Evolutionary conservation across 1,140 invertebrate genomes (phyloP).

Genomic region (Calliphora vicina): DNA sequence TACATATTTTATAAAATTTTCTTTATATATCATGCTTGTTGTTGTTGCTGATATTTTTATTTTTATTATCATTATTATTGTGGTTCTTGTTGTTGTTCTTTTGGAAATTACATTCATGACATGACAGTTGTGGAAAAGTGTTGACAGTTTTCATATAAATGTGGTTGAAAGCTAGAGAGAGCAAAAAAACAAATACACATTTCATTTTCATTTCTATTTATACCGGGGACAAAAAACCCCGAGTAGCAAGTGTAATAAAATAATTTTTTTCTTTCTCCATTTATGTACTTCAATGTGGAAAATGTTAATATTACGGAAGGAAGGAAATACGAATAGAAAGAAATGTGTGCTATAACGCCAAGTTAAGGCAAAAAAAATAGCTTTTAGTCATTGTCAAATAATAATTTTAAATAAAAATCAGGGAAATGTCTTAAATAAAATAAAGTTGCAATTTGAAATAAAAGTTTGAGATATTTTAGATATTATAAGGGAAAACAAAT

Average conservation of each 20-base stretch:
- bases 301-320: background rate
- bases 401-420: background rate
- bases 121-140: conserved; percentile 28
- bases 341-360: background rate
- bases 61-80: background rate
- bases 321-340: background rate
- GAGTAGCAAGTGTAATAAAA: background rate
- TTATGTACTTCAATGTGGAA: too few species aligned
- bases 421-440: background rate
- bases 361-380: too few species aligned
- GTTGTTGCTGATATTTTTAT: background rate
- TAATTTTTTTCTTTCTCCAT: too few species aligned
- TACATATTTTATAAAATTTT: conserved; percentile 14
- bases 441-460: background rate
- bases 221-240: background rate
- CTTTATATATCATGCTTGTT: background rate
- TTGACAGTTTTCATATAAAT: conserved; percentile 22
- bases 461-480: background rate
- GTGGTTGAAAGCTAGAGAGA: background rate
- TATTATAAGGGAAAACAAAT: too few species aligned
- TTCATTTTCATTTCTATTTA: background rate
- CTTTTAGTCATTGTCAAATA: background rate
- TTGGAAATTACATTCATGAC: conserved; percentile 17
- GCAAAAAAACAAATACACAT: background rate
- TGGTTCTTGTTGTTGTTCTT: background rate